Base-by-base conservation (phyloP, 2,888 invertebrate species). In the Netelia inedita region DNA sequence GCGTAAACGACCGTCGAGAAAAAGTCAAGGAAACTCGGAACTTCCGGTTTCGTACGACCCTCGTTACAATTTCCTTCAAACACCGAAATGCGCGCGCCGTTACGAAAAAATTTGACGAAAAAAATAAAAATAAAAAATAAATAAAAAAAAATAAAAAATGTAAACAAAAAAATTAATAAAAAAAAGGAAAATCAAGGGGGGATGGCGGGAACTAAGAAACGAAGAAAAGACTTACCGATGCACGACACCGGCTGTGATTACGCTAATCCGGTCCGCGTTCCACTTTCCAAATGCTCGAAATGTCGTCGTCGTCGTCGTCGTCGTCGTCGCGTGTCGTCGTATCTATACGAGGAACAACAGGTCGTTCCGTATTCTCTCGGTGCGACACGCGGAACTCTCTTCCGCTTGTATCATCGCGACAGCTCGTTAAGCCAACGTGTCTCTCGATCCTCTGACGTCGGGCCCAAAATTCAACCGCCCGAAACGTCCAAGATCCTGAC, bases 191-290 rank as follows among this genome's bases (percentile, higher is more conserved):
- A 43, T 5, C 14, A 5, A 16, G 41, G 19, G 14, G 19, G 2
- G 16, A 9, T 11, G 23, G 19, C 2, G 53, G 5, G 59, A 69
- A 43, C n/a, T 35, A 14, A 23, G 8, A 61, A 72, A 76, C 41
- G 23, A 75, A 63, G 19, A 61, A 68, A 21, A n/a, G 23, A 75
- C 82, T 85, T 85, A 85, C 85, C 85, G 79, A 85, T 85, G 82
- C 82, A 79, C 85, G 82, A 85, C 79, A 85, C 82, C 85, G 85
- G 79, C 85, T 85, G 82, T 85, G 85, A 85, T 85, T 85, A 82
- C 85, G 85, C 72, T 79, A 85, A 85, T 82, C 81, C 83, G 73
- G 73, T 69, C 78, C 85, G 85, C 82, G 85, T 79, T 82, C 85
- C 75, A 85, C 85, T 85, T 85, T 85, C 85, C 85, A 82, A 79